Percentiles rank a stretch among this genome's conserved stretches.
These are phyloP conservation scores for Sebastolobus alascanus DNA, from an alignment of 2,797 vertebrate species.

Conservation along the genomic window DNA sequence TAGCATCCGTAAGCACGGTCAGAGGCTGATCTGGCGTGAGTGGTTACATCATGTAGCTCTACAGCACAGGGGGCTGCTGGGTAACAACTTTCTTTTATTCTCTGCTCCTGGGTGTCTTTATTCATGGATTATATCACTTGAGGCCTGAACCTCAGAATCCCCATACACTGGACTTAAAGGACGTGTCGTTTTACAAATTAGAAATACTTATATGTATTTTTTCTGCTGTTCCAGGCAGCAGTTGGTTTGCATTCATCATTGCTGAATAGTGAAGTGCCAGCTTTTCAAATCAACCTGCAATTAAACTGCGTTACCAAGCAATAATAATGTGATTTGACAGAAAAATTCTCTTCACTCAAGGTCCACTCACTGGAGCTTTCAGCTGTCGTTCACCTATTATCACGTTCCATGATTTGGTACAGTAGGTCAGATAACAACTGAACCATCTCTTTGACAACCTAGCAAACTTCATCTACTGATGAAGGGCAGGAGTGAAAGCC, in stretches of 20 bases:
- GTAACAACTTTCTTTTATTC: slow-evolving; percentile 8
- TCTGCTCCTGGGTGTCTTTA: neutral
- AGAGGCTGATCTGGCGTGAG: slow-evolving; percentile 26
- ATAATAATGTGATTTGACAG: neutral
- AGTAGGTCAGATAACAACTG: neutral
- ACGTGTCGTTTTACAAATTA: neutral
- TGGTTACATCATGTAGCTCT: slow-evolving; percentile 23
- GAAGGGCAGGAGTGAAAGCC: neutral
- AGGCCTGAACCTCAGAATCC: neutral
- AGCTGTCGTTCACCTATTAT: neutral
- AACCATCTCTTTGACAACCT: neutral
- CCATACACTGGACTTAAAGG: neutral
- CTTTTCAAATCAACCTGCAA: neutral
- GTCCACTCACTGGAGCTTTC: neutral
- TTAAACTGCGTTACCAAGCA: neutral
- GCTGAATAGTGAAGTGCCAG: too few relatives aligned
- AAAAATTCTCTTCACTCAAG: neutral
- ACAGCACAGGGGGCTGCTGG: slow-evolving; percentile 15
- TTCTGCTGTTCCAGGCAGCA: neutral
- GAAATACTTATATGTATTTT: neutral
- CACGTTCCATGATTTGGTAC: fast-evolving
- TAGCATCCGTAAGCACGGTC: neutral
- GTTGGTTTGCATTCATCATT: too few relatives aligned
- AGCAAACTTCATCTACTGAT: neutral
- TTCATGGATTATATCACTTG: neutral